Conservation (phyloP, 2,797 vertebrate species). For the Loriculus beryllinus region DNA sequence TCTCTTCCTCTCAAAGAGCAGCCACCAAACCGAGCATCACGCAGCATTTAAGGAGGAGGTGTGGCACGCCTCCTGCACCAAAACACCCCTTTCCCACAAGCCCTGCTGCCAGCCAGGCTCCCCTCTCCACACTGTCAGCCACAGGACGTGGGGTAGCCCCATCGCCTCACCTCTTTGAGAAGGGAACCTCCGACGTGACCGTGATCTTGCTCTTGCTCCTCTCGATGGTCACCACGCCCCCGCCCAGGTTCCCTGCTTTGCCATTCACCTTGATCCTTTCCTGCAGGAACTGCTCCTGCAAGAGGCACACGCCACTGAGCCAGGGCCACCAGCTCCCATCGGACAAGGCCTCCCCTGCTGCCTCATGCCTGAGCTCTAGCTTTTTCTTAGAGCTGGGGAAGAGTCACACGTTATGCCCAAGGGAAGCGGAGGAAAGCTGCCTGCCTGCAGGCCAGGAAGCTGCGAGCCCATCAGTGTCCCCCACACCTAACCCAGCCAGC, state of each 20-base stretch:
- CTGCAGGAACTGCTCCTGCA: constrained; percentile 95
- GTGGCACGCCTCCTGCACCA: fast-evolving
- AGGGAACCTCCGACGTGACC: constrained; percentile 93
- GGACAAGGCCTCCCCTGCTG: fast-evolving
- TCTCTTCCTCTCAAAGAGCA: background rate
- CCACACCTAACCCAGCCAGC: fast-evolving
- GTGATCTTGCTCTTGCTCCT: constrained; percentile 98
- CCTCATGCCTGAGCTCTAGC: fast-evolving
- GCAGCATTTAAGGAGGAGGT: fast-evolving
- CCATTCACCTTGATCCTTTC: constrained; percentile 97
- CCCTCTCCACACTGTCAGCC: background rate
- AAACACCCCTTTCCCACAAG: fast-evolving
- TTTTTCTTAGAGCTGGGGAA: background rate
- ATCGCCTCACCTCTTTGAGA: constrained; percentile 90
- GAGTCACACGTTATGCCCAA: fast-evolving
- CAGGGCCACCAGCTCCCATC: fast-evolving
- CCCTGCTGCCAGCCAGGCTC: background rate
- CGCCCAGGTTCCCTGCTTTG: constrained; percentile 92
- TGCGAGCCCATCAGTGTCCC: fast-evolving
- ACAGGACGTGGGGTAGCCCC: fast-evolving
- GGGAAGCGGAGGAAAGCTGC: fast-evolving
- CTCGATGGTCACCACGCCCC: constrained; percentile 92
- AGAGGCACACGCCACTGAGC: fast-evolving
- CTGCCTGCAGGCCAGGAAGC: fast-evolving
- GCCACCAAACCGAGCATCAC: fast-evolving